These are phyloP conservation scores for Cepaea nemoralis DNA, from an alignment of 1,140 invertebrate genomes.

Conservation along the genomic window DNA sequence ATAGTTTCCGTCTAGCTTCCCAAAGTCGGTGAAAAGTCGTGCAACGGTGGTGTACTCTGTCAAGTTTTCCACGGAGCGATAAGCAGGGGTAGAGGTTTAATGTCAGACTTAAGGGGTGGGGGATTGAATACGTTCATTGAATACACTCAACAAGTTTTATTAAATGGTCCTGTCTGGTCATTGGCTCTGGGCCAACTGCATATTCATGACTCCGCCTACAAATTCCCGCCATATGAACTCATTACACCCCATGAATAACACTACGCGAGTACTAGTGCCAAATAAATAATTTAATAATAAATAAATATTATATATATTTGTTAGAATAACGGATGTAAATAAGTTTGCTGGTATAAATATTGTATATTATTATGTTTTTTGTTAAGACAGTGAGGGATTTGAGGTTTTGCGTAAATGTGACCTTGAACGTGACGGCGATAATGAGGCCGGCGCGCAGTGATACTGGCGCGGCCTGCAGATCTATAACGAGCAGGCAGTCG, in stretches of 20 bases:
- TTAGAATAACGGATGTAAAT: too few species aligned
- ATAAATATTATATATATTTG: too few species aligned
- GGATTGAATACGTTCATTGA: constrained; percentile 17
- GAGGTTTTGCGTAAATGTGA: constrained; percentile 34
- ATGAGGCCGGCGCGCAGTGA: constrained; percentile 16
- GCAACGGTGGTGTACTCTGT: too few species aligned
- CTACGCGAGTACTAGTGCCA: background rate
- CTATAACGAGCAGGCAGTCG: constrained; percentile 31
- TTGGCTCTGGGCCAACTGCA: background rate
- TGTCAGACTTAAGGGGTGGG: background rate
- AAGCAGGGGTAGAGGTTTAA: background rate
- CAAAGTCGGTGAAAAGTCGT: too few species aligned
- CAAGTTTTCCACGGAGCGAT: background rate
- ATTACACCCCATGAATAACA: background rate
- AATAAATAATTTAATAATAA: background rate
- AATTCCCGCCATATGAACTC: constrained; percentile 28
- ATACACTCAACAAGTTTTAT: constrained; percentile 38
- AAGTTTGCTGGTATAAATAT: too few species aligned
- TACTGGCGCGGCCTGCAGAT: background rate
- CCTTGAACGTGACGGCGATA: constrained; percentile 32
- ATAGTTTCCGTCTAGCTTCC: too few species aligned
- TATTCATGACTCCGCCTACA: constrained; percentile 33
- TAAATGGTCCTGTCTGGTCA: background rate
- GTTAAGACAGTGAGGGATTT: too few species aligned
- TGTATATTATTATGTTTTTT: too few species aligned